A percentile compares a stretch with the other conserved stretches of the same genome.
phyloP scores from a whole-genome alignment of 2,113 vertebrate species.

The Nannospalax galili region DNA sequence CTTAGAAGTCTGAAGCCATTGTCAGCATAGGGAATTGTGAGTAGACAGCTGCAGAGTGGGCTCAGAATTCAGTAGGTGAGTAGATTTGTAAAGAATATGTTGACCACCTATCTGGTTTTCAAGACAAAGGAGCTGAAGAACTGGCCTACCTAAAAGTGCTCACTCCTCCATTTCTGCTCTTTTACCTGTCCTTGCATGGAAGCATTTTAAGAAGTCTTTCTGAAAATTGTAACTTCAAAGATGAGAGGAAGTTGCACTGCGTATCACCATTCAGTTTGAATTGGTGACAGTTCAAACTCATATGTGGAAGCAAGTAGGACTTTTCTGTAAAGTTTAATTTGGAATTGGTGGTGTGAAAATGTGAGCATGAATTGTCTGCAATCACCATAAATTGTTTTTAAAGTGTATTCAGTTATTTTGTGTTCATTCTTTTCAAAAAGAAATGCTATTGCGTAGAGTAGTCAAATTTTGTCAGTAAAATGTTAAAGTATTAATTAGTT shows the following conservation, averaged over 20 bases:
- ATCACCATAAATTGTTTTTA: conserved; percentile 14
- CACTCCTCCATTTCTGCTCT: not conserved
- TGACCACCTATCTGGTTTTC: not conserved
- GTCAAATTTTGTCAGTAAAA: conserved; percentile 31
- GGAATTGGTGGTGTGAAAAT: conserved; percentile 46
- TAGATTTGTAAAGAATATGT: not conserved
- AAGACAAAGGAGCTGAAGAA: not conserved
- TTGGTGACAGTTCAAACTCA: conserved; percentile 31
- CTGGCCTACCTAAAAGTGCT: not conserved
- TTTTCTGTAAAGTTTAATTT: conserved; percentile 50
- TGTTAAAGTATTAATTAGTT: conserved; percentile 27
- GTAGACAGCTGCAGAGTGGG: not conserved
- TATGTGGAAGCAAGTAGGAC: not conserved
- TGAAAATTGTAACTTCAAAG: conserved; percentile 42
- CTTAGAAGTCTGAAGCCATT: conserved; percentile 32
- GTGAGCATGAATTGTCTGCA: not conserved
- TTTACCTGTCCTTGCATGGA: not conserved
- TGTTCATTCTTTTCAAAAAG: conserved; percentile 35
- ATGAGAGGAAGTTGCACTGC: conserved; percentile 8
- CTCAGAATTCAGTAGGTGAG: not conserved
- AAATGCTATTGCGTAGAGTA: conserved; percentile 14
- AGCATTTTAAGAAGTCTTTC: not conserved
- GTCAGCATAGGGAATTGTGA: conserved; percentile 7
- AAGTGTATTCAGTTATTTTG: not conserved
- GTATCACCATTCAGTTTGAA: not conserved